Evolutionary conservation across 2,888 invertebrate genomes (phyloP), one percentile per base, ranked within the genome.

Genomic region (Siphonodentalium dalli): DNA sequence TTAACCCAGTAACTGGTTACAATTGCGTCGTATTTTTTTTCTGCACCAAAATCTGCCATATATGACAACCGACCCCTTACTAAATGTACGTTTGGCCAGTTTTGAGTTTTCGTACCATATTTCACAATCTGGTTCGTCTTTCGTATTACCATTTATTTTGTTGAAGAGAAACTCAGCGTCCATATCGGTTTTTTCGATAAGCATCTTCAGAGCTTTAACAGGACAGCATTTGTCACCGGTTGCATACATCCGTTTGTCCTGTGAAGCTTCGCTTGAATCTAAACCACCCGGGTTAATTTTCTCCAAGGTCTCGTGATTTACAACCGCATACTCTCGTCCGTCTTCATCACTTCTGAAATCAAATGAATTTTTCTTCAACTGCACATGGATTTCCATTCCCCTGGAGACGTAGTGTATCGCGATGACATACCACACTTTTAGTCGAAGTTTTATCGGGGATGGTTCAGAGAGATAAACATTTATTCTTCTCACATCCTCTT

Each of bases 201-300:
- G 35, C 3, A 4, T 26, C 11, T 40, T 21, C 4, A 50, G 42
- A n/a, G 27, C n/a, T 34, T 20, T 21, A 13, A 50, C 50, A 27
- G 42, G 43, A 35, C 50, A 50, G 11, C 9, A 18, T 3, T 50
- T 27, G 7, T 21, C 38, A 4, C 11, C 48, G 6, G 51, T 23
- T 23, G 53, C 46, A 28, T 53, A 53, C 45, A 53, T 46, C 21
- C 33, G 27, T 24, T 53, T 53, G 20, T 46, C 53, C 9, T 4
- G n/a, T 7, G 27, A 11, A 11, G 40, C 26, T 40, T 40, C 40
- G 3, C 3, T 2, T 39, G 44, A 31, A 1, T 13, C 21, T 24
- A 39, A 18, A 2, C 52, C 52, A 15, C 35, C 31, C n/a, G 39
- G 45, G 7, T 42, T 44, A 3, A 39, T 33, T 39, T 52, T 52